Percentiles rank a stretch among this genome's conserved stretches.
Conservation (phyloP, 2,113 vertebrate species). For the Cryptotis parvus region DNA sequence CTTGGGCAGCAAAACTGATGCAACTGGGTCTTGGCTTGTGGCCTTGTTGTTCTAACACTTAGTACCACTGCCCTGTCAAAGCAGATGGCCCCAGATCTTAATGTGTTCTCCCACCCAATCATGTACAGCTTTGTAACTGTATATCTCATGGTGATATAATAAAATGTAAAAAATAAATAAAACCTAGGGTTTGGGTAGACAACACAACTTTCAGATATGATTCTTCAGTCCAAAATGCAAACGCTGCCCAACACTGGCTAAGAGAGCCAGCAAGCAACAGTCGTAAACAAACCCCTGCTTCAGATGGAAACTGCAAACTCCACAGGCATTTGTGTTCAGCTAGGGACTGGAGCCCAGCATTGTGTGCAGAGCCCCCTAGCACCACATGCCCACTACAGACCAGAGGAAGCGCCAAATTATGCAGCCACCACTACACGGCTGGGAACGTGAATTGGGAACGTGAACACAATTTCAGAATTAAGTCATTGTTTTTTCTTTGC, state of each 20-base stretch:
- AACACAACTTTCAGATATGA: background rate
- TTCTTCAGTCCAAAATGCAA: background rate
- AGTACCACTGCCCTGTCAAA: background rate
- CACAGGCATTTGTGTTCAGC: slow-evolving; percentile 27
- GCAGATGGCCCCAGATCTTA: background rate
- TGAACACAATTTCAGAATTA: slow-evolving; percentile 43
- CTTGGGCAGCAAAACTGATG: slow-evolving; percentile 44
- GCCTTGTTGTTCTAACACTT: background rate
- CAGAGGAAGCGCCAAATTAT: background rate
- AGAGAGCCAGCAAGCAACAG: background rate
- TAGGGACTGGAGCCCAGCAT: background rate
- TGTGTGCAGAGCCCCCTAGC: background rate
- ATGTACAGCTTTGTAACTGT: too few species aligned
- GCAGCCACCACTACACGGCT: slow-evolving; percentile 18
- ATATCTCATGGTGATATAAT: too few species aligned
- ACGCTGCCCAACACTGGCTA: background rate
- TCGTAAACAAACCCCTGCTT: background rate
- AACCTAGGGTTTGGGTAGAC: too few species aligned
- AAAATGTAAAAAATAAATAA: too few species aligned
- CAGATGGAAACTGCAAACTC: background rate
- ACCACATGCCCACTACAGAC: background rate
- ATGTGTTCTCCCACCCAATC: too few species aligned
- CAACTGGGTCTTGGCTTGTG: background rate
- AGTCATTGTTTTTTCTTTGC: slow-evolving; percentile 62
- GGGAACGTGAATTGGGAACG: too few species aligned